phyloP scores from a whole-genome alignment of 2,888 invertebrate species.

The Salticus scenicus region DNA sequence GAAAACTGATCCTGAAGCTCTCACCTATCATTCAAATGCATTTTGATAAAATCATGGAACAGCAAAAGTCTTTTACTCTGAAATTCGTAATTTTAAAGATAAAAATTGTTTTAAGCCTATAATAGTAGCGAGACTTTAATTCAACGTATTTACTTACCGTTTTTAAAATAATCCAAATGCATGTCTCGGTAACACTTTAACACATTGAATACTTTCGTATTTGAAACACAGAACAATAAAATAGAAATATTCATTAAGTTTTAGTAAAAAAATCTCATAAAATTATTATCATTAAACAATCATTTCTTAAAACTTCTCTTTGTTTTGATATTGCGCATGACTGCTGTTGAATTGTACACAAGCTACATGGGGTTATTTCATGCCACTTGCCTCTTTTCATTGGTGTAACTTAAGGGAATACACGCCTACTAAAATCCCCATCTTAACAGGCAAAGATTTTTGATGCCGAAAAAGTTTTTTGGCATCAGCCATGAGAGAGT shows the following conservation, averaged over 20 bases:
- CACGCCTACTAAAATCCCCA: too few relatives aligned
- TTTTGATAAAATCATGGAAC: too few relatives aligned
- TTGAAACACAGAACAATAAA: background rate
- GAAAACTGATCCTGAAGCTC: too few relatives aligned
- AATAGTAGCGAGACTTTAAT: background rate
- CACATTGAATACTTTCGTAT: background rate
- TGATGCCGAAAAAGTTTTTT: too few relatives aligned
- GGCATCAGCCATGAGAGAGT: too few relatives aligned
- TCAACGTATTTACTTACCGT: background rate
- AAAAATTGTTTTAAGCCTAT: background rate
- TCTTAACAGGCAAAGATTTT: too few relatives aligned
- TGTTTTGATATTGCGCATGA: constrained; percentile 58
- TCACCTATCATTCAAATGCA: too few relatives aligned
- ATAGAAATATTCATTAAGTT: background rate
- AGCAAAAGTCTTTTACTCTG: too few relatives aligned
- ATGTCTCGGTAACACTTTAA: background rate
- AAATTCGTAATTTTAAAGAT: background rate
- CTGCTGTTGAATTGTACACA: constrained; percentile 56
- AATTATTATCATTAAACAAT: background rate
- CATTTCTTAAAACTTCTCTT: background rate
- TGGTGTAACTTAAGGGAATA: too few relatives aligned
- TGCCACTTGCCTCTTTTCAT: background rate
- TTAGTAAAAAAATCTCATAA: background rate
- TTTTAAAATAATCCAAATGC: background rate
- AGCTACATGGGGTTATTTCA: background rate